Conservation (phyloP, 2,888 invertebrate species). For the Octonoba sinensis region DNA sequence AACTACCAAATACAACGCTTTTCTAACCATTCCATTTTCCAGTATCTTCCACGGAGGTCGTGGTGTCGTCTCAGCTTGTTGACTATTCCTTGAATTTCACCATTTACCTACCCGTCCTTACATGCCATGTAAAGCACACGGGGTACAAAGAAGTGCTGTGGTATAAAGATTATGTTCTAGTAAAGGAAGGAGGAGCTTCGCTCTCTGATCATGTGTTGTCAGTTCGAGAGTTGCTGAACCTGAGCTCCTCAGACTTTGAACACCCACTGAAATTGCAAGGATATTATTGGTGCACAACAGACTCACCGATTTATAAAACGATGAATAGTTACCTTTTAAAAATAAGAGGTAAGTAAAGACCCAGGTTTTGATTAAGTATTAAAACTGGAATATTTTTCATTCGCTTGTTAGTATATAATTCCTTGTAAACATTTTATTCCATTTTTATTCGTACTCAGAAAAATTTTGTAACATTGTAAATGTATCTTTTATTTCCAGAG, state of each 20-base stretch:
- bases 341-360: slow-evolving; percentile 14
- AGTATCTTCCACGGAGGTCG: slow-evolving; percentile 42
- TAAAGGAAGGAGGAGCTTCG: slow-evolving; percentile 6
- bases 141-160: slow-evolving; percentile 37
- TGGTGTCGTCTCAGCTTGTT: neutral
- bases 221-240: neutral
- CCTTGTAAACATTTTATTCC: no score
- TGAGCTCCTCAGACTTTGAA: neutral
- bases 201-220: slow-evolving; percentile 9
- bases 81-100: slow-evolving; percentile 11
- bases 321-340: slow-evolving; percentile 28
- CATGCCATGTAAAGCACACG: slow-evolving; percentile 29
- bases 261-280: slow-evolving; percentile 44
- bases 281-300: slow-evolving; percentile 55
- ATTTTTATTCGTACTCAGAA: no score
- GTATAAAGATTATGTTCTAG: slow-evolving; percentile 33
- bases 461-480: no score
- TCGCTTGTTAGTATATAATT: no score
- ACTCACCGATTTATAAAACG: neutral
- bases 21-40: slow-evolving; percentile 4
- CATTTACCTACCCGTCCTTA: slow-evolving; percentile 24
- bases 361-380: no score
- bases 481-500: no score
- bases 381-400: no score
- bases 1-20: no score